Percentiles rank a stretch among this genome's conserved stretches.
These are phyloP conservation scores for Eristalis tenax DNA, from an alignment of 2,888 invertebrate species.

Conservation along the genomic window DNA sequence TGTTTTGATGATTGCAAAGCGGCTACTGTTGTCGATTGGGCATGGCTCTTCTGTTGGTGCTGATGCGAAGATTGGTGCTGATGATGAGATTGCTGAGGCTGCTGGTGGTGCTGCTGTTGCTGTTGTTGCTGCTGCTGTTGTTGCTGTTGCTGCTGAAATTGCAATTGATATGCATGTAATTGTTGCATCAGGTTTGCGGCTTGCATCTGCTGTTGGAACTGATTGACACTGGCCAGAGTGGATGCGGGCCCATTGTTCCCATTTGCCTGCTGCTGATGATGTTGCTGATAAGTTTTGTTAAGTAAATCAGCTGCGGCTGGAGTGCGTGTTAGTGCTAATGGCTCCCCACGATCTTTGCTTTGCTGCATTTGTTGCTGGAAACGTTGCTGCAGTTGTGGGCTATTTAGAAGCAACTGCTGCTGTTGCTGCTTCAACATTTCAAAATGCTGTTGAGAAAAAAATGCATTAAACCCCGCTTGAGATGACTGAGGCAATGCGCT, in stretches of 20 bases:
- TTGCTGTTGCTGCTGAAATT: conserved; percentile 82
- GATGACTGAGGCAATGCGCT: conserved; percentile 75
- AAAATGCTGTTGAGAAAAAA: conserved; percentile 76
- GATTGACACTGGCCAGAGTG: conserved; percentile 72
- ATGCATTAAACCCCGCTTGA: conserved; percentile 75
- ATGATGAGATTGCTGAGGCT: conserved; percentile 74
- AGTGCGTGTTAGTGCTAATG: conserved; percentile 76
- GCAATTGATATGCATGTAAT: conserved; percentile 76
- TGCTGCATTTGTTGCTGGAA: conserved; percentile 77
- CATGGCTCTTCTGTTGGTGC: conserved; percentile 71
- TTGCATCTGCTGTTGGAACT: conserved; percentile 76
- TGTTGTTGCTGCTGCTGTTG: conserved; percentile 72
- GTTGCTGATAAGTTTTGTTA: conserved; percentile 76
- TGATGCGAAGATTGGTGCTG: conserved; percentile 74
- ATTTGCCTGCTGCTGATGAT: conserved; percentile 76
- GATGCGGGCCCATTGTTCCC: conserved; percentile 74
- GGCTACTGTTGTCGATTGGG: conserved; percentile 61
- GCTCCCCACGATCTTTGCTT: conserved; percentile 75
- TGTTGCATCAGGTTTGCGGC: conserved; percentile 77
- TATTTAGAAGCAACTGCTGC: conserved; percentile 73
- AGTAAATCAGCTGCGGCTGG: conserved; percentile 77
- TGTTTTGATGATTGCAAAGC: conserved; percentile 59
- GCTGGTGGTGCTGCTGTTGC: conserved; percentile 79
- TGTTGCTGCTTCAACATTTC: conserved; percentile 76
- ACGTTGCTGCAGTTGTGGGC: conserved; percentile 75